phyloP scores from a whole-genome alignment of 2,888 invertebrate species.

The Ochropacha duplaris region DNA sequence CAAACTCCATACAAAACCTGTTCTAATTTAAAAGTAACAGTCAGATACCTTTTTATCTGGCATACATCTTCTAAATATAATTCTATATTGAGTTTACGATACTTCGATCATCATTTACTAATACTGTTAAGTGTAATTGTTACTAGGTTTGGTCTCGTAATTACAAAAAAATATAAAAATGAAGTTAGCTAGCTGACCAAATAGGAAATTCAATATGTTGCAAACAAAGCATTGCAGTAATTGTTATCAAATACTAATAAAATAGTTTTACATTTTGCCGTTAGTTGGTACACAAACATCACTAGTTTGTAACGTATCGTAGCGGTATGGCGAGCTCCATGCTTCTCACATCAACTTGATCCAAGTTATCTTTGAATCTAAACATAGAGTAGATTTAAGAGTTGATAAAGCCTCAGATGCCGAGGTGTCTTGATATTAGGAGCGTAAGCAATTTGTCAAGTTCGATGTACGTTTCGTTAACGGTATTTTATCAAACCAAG shows the following conservation, averaged over 20 bases:
- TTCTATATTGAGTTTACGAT: too few relatives aligned
- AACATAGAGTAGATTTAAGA: conserved; percentile 68
- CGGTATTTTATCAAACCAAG: conserved; percentile 52
- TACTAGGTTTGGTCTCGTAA: background rate
- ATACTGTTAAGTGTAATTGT: background rate
- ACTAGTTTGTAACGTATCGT: conserved; percentile 34
- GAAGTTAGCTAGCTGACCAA: background rate
- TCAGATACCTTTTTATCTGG: too few relatives aligned
- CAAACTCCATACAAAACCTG: too few relatives aligned
- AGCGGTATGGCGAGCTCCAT: conserved; percentile 30
- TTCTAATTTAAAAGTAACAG: too few relatives aligned
- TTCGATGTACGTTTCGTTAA: conserved; percentile 73
- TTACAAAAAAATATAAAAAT: background rate
- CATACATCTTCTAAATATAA: too few relatives aligned
- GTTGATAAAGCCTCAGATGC: conserved; percentile 63
- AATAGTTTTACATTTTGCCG: conserved; percentile 35
- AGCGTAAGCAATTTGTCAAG: conserved; percentile 81
- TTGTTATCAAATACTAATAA: conserved; percentile 6
- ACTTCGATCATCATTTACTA: too few relatives aligned
- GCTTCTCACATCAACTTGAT: conserved; percentile 63
- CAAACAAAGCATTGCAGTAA: background rate
- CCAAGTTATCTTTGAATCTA: conserved; percentile 75
- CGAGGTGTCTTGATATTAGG: conserved; percentile 78
- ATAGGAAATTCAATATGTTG: background rate
- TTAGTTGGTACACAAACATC: conserved; percentile 41